These are phyloP conservation scores for Montipora sp. DNA, from an alignment of 64 coral and sea anemone genomes.

Conservation along the genomic window DNA sequence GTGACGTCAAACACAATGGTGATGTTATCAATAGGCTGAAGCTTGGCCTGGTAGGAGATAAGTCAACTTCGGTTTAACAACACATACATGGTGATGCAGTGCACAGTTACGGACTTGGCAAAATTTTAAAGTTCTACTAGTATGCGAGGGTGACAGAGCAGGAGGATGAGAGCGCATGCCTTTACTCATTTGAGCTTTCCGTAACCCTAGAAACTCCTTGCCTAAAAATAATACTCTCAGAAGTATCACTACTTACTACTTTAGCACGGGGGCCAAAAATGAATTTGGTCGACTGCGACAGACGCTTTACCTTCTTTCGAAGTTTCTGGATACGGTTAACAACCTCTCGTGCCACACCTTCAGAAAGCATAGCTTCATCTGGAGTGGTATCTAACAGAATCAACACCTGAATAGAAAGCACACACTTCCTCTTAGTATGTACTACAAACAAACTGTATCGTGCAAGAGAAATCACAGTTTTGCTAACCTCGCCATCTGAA, in stretches of 20 bases:
- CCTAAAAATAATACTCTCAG: no score
- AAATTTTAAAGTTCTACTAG: no score
- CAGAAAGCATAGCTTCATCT: constrained; percentile 90
- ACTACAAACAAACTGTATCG: not conserved
- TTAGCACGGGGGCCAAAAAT: no score
- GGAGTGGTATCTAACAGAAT: constrained; percentile 93
- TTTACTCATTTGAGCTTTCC: no score
- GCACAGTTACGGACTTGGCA: no score
- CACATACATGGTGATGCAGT: no score
- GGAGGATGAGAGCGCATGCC: no score
- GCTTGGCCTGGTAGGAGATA: constrained; percentile 56
- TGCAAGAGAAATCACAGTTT: not conserved
- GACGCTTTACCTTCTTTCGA: constrained; percentile 82
- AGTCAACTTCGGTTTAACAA: not conserved
- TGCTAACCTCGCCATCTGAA: constrained; percentile 83
- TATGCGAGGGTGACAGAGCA: no score
- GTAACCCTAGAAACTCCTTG: no score
- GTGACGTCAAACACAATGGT: constrained; percentile 89
- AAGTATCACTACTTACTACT: no score
- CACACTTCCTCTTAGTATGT: not conserved
- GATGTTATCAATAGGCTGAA: constrained; percentile 90
- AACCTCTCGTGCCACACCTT: constrained; percentile 92
- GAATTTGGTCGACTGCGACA: not conserved
- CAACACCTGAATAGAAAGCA: constrained; percentile 61
- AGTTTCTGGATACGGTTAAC: constrained; percentile 98